Conservation (phyloP, 2,113 vertebrate species). For the Strigops habroptila region DNA sequence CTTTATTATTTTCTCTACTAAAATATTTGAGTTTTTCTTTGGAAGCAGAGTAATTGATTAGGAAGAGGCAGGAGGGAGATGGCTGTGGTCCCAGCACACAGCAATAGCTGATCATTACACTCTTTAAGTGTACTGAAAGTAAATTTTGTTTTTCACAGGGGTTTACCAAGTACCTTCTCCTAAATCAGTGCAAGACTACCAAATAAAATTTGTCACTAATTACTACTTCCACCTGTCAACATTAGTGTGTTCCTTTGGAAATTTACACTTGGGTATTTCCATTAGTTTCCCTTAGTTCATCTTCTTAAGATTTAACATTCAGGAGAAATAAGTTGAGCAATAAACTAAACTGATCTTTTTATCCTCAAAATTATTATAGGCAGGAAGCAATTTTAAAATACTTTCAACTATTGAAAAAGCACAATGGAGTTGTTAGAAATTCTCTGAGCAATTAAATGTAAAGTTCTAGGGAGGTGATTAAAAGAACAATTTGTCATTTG, state of each 20-base stretch:
- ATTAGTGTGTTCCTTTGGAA: background rate
- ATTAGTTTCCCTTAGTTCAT: background rate
- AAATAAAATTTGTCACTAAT: background rate
- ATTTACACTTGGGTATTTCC: background rate
- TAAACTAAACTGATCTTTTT: slow-evolving; percentile 25
- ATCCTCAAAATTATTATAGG: slow-evolving; percentile 34
- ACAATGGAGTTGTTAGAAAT: slow-evolving; percentile 45
- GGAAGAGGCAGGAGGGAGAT: background rate
- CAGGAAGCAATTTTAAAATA: slow-evolving; percentile 51
- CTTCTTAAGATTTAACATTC: background rate
- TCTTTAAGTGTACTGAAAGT: background rate
- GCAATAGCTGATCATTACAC: background rate
- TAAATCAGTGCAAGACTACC: background rate
- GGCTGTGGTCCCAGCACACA: background rate
- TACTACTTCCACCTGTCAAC: background rate
- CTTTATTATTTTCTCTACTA: background rate
- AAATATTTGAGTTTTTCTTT: background rate
- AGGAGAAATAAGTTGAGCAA: background rate
- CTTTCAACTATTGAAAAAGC: slow-evolving; percentile 28
- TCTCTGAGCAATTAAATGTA: slow-evolving; percentile 52
- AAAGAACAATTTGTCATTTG: slow-evolving; percentile 60
- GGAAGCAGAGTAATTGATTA: background rate
- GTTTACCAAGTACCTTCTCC: background rate
- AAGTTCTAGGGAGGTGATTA: slow-evolving; percentile 61
- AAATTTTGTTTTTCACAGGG: background rate